These are phyloP conservation scores for Pseudopleuronectes americanus DNA, from an alignment of 2,797 vertebrate species.

Conservation along the genomic window DNA sequence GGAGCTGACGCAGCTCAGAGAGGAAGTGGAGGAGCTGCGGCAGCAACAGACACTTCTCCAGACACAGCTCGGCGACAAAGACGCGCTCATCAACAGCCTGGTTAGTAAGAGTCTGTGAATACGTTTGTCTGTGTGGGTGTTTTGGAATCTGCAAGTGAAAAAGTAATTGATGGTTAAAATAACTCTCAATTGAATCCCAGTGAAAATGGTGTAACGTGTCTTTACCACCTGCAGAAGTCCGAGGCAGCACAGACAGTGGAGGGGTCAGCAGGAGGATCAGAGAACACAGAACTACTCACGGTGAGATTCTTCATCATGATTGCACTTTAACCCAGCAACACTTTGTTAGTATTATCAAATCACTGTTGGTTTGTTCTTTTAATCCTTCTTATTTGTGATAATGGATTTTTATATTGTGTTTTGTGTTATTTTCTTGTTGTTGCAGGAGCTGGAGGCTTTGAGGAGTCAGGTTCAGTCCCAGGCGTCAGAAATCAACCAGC, in stretches of 20 bases:
- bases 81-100: slow-evolving; percentile 87
- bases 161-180: too few species aligned
- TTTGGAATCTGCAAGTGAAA: too few species aligned
- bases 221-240: slow-evolving; percentile 79
- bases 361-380: too few species aligned
- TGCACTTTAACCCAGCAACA: neutral
- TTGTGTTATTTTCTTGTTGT: slow-evolving; percentile 18
- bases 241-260: slow-evolving; percentile 67
- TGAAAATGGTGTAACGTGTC: neutral
- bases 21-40: slow-evolving; percentile 90
- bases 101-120: slow-evolving; percentile 71
- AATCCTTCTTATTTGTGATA: neutral
- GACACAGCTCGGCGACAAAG: slow-evolving; percentile 89
- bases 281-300: slow-evolving; percentile 85
- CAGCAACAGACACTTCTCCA: slow-evolving; percentile 86
- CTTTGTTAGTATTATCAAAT: too few species aligned
- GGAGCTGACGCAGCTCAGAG: slow-evolving; percentile 87
- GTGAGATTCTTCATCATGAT: slow-evolving; percentile 65
- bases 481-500: slow-evolving; percentile 85
- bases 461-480: slow-evolving; percentile 86
- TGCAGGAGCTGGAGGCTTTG: slow-evolving; percentile 88
- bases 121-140: neutral
- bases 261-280: slow-evolving; percentile 72
- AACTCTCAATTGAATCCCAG: neutral
- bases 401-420: neutral